phyloP scores from a whole-genome alignment of 1,140 invertebrate genomes.

The Samia ricini region DNA sequence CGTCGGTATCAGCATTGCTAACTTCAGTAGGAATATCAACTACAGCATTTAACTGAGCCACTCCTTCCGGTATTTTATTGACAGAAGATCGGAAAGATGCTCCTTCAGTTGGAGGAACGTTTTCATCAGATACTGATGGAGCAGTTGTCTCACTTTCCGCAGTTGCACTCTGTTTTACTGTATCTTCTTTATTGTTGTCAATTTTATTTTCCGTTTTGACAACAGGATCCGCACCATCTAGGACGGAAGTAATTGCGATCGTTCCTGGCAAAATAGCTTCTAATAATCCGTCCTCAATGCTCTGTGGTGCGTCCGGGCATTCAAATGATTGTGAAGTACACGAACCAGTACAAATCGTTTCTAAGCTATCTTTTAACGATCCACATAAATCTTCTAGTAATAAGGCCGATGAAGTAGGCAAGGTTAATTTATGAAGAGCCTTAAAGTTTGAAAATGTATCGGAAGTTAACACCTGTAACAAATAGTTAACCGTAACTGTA shows the following conservation, averaged over 20 bases:
- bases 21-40: conserved; percentile 18
- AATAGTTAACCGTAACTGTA: conserved; percentile 2
- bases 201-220: conserved; percentile 8
- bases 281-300: conserved; percentile 40
- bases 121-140: conserved; percentile 12
- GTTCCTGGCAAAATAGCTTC: conserved; percentile 45
- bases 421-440: conserved; percentile 43
- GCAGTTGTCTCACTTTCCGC: conserved; percentile 13
- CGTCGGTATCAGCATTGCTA: conserved; percentile 27
- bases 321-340: conserved; percentile 41
- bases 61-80: conserved; percentile 35
- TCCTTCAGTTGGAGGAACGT: conserved; percentile 13
- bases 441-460: conserved; percentile 51
- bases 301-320: conserved; percentile 44
- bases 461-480: conserved; percentile 48
- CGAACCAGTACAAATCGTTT: conserved; percentile 48
- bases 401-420: conserved; percentile 41
- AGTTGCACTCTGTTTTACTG: conserved; percentile 1
- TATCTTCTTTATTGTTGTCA: background rate
- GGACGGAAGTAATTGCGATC: conserved; percentile 29
- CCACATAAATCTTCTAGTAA: conserved; percentile 46
- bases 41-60: conserved; percentile 29
- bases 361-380: conserved; percentile 41
- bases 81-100: conserved; percentile 45
- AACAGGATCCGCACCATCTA: conserved; percentile 27